These are phyloP conservation scores for Girardinus metallicus DNA, from an alignment of 2,797 vertebrate species.

Conservation along the genomic window DNA sequence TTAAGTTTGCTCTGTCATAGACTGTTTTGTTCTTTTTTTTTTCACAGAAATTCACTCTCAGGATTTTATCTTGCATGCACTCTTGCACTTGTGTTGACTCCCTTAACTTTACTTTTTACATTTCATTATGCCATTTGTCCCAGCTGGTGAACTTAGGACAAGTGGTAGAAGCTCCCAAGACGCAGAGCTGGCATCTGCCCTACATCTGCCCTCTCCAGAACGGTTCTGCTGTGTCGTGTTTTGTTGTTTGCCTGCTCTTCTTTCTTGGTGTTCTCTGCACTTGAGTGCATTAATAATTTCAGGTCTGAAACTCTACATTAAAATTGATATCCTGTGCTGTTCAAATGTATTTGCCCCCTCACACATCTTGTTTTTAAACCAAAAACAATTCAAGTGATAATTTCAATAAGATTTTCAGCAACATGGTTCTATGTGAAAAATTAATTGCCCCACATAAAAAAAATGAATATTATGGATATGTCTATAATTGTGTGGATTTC, in stretches of 20 bases:
- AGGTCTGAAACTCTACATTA: neutral
- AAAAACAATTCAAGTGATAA: neutral
- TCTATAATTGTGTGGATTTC: neutral
- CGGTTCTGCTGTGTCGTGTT: neutral
- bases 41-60: neutral
- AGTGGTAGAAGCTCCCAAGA: slow-evolving; percentile 15
- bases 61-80: slow-evolving; percentile 15
- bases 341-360: neutral
- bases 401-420: neutral
- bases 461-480: neutral
- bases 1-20: slow-evolving; percentile 25
- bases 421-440: neutral
- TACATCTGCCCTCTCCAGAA: slow-evolving; percentile 20
- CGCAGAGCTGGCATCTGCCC: slow-evolving; percentile 28
- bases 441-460: neutral
- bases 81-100: slow-evolving; percentile 8
- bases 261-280: neutral
- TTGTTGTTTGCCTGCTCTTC: neutral
- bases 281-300: neutral
- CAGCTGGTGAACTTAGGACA: slow-evolving; percentile 9
- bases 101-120: slow-evolving; percentile 9
- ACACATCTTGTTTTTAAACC: neutral
- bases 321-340: neutral
- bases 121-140: slow-evolving; percentile 39
- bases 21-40: neutral